Base-by-base conservation (phyloP, 1,140 invertebrate species). In the Adelges cooleyi region DNA sequence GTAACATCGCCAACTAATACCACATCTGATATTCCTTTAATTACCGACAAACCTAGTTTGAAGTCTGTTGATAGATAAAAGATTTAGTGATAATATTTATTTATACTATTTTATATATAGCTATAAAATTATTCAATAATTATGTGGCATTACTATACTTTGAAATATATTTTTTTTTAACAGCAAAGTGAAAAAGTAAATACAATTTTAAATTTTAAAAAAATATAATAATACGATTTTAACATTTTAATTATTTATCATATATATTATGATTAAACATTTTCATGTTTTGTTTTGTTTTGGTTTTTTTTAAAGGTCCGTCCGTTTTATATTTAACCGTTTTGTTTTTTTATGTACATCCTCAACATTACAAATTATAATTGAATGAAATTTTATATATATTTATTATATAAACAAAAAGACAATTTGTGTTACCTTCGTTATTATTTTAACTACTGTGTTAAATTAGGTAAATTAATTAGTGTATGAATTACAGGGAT, bases 401-500 rank as follows among this genome's bases (percentile, higher is more conserved):
- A n/a, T n/a, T n/a, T n/a, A n/a, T 33, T 33, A 6, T 33, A 33
- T 33, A 33, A 6, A 33, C 29, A 33, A 33, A 62, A 62, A 29
- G 40, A 62, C 54, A 59, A 53, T 20, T 48, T n/a, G 17, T 29
- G 56, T 62, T 62, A 62, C 56, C 56, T 62, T 15, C 46, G 54
- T 59, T 44, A 54, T 56, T 56, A 56, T 54, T 54, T n/a, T 40
- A 44, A 46, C 46, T 62, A 10, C 23, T 29, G 40, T 33, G 56
- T 62, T 62, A 46, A 56, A 38, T 17, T 33, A 33, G 29, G 5
- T n/a, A n/a, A n/a, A n/a, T 5, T 33, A 33, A 33, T 56, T 56
- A 62, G 56, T 48, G 42, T 62, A 46, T 62, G 9, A 62, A 62
- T 48, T 62, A 62, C 56, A 62, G 56, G 56, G 56, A 62, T 62